Conservation (phyloP, 2,888 invertebrate genomes). For the Zaprionus bogoriensis region DNA sequence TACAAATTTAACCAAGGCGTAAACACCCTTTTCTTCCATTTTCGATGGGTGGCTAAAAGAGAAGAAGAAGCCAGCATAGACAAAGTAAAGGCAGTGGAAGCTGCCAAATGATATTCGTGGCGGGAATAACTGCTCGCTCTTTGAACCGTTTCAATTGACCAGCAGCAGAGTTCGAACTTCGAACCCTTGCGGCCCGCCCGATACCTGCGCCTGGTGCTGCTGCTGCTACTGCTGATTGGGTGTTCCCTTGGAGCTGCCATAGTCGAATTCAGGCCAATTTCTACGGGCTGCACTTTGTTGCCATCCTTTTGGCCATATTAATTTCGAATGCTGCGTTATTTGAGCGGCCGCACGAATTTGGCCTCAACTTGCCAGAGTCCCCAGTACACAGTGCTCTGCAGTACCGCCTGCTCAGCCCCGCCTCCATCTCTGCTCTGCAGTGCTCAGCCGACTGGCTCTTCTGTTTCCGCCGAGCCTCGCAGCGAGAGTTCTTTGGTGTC, state of each 20-base stretch:
- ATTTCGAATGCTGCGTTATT: slow-evolving; percentile 60
- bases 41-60: no score
- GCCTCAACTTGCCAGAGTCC: slow-evolving; percentile 21
- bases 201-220: slow-evolving; percentile 2
- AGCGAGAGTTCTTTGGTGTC: slow-evolving; percentile 40
- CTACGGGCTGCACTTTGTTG: slow-evolving; percentile 46
- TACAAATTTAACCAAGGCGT: no score
- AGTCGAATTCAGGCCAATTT: slow-evolving; percentile 34
- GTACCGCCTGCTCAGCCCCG: neutral
- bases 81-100: neutral
- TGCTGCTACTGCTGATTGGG: slow-evolving; percentile 30
- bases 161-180: slow-evolving; percentile 19
- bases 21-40: no score
- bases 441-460: slow-evolving; percentile 20
- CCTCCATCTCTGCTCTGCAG: neutral
- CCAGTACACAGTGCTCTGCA: neutral
- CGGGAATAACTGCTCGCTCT: slow-evolving; percentile 48
- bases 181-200: neutral
- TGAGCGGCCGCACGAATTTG: slow-evolving; percentile 47
- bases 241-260: slow-evolving; percentile 22
- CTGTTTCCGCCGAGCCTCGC: no score
- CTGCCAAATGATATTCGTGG: slow-evolving; percentile 42
- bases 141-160: slow-evolving; percentile 77
- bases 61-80: neutral
- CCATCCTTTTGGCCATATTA: slow-evolving; percentile 48